Evolutionary conservation across 2,113 vertebrate species (phyloP).

Genomic region (Catharus bicknelli): DNA sequence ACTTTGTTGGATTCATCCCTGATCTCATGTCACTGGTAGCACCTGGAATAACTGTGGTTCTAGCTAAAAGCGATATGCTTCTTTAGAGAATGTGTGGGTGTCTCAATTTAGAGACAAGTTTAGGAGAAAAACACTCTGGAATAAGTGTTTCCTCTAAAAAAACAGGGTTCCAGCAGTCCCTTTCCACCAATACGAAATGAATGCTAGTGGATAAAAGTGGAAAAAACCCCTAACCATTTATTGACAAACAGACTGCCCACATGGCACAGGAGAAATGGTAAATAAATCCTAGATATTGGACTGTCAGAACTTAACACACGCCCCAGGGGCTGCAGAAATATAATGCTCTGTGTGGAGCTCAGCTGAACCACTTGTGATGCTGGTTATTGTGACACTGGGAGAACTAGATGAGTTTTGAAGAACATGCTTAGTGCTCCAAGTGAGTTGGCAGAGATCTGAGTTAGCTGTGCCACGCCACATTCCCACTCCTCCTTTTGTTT

Average conservation of each 20-base stretch:
- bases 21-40: background rate
- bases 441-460: rapidly evolving
- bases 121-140: background rate
- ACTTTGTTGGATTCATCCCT: background rate
- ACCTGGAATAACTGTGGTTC: background rate
- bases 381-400: background rate
- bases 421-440: background rate
- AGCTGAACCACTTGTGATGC: background rate
- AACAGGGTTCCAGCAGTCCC: background rate
- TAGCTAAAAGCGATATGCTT: background rate
- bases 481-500: background rate
- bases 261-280: rapidly evolving
- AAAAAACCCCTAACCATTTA: rapidly evolving
- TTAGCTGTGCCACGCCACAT: background rate
- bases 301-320: background rate
- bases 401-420: background rate
- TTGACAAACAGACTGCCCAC: background rate
- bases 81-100: background rate
- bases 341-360: background rate
- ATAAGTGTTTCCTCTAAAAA: background rate
- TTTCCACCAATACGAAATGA: background rate
- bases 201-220: background rate
- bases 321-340: background rate
- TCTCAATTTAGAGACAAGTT: background rate
- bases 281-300: background rate